Base-by-base conservation (phyloP, 1,140 invertebrate species). In the Ceratosolen solmsi region DNA sequence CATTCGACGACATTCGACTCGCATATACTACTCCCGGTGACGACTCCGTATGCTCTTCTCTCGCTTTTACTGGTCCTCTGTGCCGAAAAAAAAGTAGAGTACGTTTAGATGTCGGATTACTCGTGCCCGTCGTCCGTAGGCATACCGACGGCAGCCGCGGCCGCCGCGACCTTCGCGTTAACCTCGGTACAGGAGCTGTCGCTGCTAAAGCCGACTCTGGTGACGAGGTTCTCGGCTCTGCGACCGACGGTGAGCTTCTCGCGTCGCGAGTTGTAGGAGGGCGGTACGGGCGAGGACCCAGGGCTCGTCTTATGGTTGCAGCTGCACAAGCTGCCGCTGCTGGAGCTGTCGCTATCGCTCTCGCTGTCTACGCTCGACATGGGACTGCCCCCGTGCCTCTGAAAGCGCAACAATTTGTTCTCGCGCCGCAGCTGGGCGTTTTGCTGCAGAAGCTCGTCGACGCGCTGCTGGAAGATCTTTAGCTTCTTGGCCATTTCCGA, bases 281-380 rank as follows among this genome's bases (percentile, higher is more conserved):
- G 73, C 22, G 72, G 85, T 56, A 83, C 84, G 27, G 86, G 84
- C 13, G 86, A 85, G 0, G 86, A 86, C 15, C 80, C 82, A 15
- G 84, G 77, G 1, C 80, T 84, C 20, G 82, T 82, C 41, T 83
- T 86, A 20, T 83, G 82, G 36, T 83, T 81, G 33, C 83, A 79
- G 58, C 83, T 86, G 74, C 88, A 89, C 56, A 79, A 82, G 71
- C 86, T 88, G 85, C 85, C 17, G 71, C 72, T 63, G 17, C 25
- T 83, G 86, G 85, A 87, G 82, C 87, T 89, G 68, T 90, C 90
- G 77, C 91, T 92, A 79, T 93, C 93, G 85, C 92, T 93, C 85
- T 93, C 93, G 49, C 92, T 93, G 78, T 93, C 93, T n/a, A 92
- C 89, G 54, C 92, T 93, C 20, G 92, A 92, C 60, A 86, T 87